These are phyloP conservation scores for Lepidurus apus DNA, from an alignment of 1,140 invertebrate species.

Conservation along the genomic window DNA sequence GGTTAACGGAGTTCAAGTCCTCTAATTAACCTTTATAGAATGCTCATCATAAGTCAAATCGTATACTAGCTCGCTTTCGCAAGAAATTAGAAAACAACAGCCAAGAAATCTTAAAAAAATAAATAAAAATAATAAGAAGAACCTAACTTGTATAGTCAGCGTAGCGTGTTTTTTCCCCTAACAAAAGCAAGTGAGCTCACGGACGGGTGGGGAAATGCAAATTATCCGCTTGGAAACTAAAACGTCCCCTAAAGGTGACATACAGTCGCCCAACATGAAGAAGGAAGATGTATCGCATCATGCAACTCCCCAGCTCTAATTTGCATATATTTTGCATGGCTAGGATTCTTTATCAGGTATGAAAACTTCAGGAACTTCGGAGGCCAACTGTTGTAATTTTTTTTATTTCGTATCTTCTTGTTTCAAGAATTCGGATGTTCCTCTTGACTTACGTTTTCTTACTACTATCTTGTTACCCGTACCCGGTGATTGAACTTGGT, in stretches of 20 bases:
- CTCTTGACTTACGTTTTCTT: too few species aligned
- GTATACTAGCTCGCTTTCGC: background rate
- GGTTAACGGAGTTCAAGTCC: constrained; percentile 14
- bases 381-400: too few species aligned
- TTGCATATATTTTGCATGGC: background rate
- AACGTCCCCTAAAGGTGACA: background rate
- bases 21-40: background rate
- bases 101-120: background rate
- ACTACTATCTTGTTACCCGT: too few species aligned
- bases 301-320: background rate
- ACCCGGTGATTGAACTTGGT: too few species aligned
- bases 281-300: background rate
- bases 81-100: background rate
- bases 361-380: too few species aligned
- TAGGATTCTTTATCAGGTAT: too few species aligned
- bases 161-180: too few species aligned
- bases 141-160: background rate
- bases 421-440: too few species aligned
- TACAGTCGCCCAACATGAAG: background rate
- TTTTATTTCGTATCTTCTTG: too few species aligned
- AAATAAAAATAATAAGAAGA: background rate
- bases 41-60: background rate
- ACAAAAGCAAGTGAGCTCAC: background rate
- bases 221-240: background rate
- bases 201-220: background rate